Evolutionary conservation across 2,888 invertebrate genomes (phyloP).

Genomic region (Hirudinaria manillensis): DNA sequence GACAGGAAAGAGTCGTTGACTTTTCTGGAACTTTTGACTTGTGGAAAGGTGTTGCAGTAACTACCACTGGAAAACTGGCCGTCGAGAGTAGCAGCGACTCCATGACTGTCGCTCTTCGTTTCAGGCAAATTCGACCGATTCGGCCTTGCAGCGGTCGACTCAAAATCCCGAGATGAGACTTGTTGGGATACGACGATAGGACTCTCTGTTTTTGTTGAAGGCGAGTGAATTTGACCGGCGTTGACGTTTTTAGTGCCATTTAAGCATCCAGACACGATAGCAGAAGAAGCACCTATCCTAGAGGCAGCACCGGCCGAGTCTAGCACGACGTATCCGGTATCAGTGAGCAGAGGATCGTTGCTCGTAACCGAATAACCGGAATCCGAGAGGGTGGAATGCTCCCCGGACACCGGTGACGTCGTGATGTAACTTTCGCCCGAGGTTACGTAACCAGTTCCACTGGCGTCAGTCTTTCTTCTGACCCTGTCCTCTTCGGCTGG

Average conservation of each 20-base stretch:
- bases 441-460: neutral
- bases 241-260: neutral
- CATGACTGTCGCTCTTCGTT: neutral
- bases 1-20: neutral
- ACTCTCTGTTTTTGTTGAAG: neutral
- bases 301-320: neutral
- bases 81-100: neutral
- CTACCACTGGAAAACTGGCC: neutral
- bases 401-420: neutral
- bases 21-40: too few species aligned
- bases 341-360: neutral
- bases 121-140: neutral
- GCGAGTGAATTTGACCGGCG: neutral
- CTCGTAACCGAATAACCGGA: constrained; percentile 15
- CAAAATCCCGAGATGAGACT: too few species aligned
- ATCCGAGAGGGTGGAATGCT: constrained; percentile 10
- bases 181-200: too few species aligned
- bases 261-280: neutral
- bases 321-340: neutral
- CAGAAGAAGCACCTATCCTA: neutral
- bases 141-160: neutral
- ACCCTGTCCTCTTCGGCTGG: neutral
- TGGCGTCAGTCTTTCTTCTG: neutral
- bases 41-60: too few species aligned
- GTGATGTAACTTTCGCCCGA: neutral